Evolutionary conservation across 1,140 invertebrate genomes (phyloP), one percentile per base, ranked within the genome.

Genomic region (Glossosoma conforme): DNA sequence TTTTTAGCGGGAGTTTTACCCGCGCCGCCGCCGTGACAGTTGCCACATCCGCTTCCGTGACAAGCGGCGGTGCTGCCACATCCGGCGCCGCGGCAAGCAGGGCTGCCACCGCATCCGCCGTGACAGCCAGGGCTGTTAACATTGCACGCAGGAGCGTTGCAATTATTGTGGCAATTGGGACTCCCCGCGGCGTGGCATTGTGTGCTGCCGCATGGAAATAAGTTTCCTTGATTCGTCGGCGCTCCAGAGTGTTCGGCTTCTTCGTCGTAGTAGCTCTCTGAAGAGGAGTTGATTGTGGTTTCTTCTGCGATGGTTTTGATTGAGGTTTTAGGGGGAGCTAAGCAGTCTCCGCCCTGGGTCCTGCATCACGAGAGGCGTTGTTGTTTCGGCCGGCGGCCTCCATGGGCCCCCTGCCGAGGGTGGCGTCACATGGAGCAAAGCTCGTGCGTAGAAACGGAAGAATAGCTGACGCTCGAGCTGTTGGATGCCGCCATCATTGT

Each of bases 401-500:
- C 62, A 9, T 65, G 57, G 58, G 51, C 37, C 64, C 68, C 70
- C 48, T 66, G 67, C 42, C 69, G 64, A 9, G 65, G 65, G 56
- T 72, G 69, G 35, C 72, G 72, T 74, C 72, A 74, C 70, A 74
- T 72, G 2, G 67, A 65, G 61, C 72, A 74, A 65, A 73, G 68
- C 61, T 74, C 72, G 51, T 73, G 72, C 42, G 71, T 69, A 2
- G 70, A 66, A 37, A 74, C 72, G 13, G 72, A 74, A 2, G 69
- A 67, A 53, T 74, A 74, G 48, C 56, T 54, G 6, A 54, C 51
- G 3, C 46, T 30, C 2, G 52, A 54, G 44, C 44, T 54, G 51
- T 32, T 46, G 18, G 40, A 36, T 9, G 56, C 22, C 13, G 52
- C 33, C 47, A 51, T 49, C 70, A 71, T 73, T 15, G 69, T 66